These are phyloP conservation scores for Agonopterix heracliana DNA, from an alignment of 2,888 invertebrate species.

Conservation along the genomic window DNA sequence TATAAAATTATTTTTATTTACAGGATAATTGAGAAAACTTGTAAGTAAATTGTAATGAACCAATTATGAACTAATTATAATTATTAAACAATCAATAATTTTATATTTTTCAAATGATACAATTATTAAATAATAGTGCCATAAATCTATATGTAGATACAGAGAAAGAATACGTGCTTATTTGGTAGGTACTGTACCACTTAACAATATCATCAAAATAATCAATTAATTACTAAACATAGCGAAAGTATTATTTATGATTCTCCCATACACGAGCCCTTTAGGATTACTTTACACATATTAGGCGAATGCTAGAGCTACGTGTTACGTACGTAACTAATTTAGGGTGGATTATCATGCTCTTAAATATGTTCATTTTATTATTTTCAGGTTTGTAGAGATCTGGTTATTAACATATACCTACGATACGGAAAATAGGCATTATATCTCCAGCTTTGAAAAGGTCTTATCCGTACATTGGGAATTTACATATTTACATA, in stretches of 20 bases:
- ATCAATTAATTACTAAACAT: conserved; percentile 22
- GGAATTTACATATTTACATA: conserved; percentile 44
- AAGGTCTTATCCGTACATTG: conserved; percentile 26
- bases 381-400: conserved; percentile 10
- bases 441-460: conserved; percentile 21
- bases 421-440: conserved; percentile 14
- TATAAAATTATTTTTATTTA: conserved; percentile 20
- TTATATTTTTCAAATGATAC: conserved; percentile 18
- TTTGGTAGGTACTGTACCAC: conserved; percentile 19
- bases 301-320: conserved; percentile 28
- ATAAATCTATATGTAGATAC: conserved; percentile 29
- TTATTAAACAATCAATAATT: conserved; percentile 16
- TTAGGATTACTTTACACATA: conserved; percentile 17
- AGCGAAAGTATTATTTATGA: conserved; percentile 17
- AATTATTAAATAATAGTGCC: conserved; percentile 26
- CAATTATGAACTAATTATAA: conserved; percentile 18
- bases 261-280: conserved; percentile 15
- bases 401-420: conserved; percentile 5
- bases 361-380: conserved; percentile 11
- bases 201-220: conserved; percentile 29
- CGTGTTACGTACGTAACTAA: conserved; percentile 11
- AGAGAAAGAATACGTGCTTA: conserved; percentile 28
- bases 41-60: conserved; percentile 11
- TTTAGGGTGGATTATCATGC: conserved; percentile 13
- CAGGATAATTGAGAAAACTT: conserved; percentile 16